A percentile compares a stretch with the other conserved stretches of the same genome.
Conservation (phyloP, 2,113 vertebrate genomes). For the Cynoglossus semilaevis region DNA sequence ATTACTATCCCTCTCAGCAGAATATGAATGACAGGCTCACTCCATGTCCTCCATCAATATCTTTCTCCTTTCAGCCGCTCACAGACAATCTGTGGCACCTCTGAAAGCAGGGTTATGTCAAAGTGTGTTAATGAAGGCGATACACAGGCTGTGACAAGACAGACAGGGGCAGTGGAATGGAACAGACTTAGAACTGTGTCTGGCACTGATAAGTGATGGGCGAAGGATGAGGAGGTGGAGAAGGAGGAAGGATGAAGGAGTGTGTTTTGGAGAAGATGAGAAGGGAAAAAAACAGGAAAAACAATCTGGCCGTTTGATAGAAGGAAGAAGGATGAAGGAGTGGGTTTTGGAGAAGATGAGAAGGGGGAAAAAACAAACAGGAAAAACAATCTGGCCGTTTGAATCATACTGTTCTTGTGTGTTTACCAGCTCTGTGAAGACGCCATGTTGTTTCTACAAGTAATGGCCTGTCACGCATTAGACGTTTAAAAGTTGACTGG, state of each 20-base stretch:
- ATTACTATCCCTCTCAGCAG: conserved; percentile 13
- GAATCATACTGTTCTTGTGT: background rate
- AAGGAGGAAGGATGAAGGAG: conserved; percentile 26
- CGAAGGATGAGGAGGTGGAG: conserved; percentile 22
- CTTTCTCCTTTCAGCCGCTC: conserved; percentile 14
- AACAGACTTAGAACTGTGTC: conserved; percentile 54
- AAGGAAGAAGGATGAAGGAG: conserved; percentile 26
- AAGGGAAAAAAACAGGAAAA: conserved; percentile 1
- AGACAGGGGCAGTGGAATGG: conserved; percentile 52
- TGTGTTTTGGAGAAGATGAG: conserved; percentile 31
- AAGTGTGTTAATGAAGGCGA: conserved; percentile 48
- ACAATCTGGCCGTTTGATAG: conserved; percentile 26
- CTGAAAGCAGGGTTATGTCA: conserved; percentile 25
- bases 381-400: conserved; percentile 15
- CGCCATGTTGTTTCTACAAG: too few species aligned
- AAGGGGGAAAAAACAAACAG: background rate
- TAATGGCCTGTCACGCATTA: too few species aligned
- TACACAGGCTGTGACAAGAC: conserved; percentile 46
- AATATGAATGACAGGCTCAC: conserved; percentile 18
- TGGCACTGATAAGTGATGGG: conserved; percentile 53
- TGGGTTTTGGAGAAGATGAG: conserved; percentile 30
- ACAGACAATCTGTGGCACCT: conserved; percentile 16
- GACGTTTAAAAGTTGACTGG: too few species aligned
- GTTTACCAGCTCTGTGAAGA: too few species aligned
- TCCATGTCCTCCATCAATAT: conserved; percentile 13